phyloP scores from a whole-genome alignment of 2,797 vertebrate species.

The Tamandua tetradactyla region DNA sequence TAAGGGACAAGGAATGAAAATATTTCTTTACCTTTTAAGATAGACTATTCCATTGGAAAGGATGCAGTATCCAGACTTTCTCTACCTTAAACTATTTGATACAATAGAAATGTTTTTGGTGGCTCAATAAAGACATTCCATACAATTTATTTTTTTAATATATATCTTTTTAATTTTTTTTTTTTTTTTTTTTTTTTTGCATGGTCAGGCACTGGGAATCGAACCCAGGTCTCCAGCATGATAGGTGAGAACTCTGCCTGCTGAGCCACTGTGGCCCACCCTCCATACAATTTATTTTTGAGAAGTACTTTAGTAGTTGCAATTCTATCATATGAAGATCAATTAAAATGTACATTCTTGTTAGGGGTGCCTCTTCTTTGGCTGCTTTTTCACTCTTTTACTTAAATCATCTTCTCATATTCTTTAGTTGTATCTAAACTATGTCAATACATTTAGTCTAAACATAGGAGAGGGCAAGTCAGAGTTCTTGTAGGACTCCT shows the following conservation, averaged over 20 bases:
- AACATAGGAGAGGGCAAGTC: background rate
- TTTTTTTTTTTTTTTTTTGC: too few species aligned
- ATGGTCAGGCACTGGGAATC: too few species aligned
- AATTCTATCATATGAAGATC: background rate
- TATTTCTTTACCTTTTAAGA: background rate
- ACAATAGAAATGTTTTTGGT: background rate
- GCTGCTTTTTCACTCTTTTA: background rate
- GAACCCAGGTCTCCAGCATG: too few species aligned
- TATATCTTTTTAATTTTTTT: too few species aligned
- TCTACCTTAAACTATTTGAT: background rate
- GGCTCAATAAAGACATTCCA: background rate
- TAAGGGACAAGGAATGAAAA: conserved; percentile 19
- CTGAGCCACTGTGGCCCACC: too few species aligned
- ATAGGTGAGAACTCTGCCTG: too few species aligned
- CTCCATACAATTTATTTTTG: background rate
- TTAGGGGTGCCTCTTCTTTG: background rate
- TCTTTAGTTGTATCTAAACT: background rate
- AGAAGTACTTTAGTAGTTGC: background rate
- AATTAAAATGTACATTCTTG: background rate
- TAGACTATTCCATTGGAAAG: background rate
- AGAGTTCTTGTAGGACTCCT: too few species aligned
- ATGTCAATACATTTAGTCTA: background rate
- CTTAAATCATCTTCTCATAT: background rate
- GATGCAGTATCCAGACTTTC: background rate
- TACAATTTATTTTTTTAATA: too few species aligned